Conservation (phyloP, 2,797 vertebrate genomes). For the Sorex maritimensis region DNA sequence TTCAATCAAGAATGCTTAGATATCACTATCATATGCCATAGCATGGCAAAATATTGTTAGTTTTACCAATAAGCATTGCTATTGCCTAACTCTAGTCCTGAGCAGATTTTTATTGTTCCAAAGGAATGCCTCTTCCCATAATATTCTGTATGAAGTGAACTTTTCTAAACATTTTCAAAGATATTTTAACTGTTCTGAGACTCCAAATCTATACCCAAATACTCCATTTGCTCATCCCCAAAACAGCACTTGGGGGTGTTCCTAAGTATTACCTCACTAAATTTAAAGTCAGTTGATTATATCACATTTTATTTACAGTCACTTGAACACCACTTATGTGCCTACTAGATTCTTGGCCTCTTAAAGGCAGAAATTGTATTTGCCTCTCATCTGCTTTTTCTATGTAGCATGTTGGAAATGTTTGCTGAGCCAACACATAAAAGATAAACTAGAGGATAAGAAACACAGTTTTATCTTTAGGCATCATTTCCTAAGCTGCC, state of each 20-base stretch:
- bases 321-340: background rate
- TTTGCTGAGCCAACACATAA: slow-evolving; percentile 39
- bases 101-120: background rate
- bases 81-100: background rate
- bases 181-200: background rate
- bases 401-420: slow-evolving; percentile 30
- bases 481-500: background rate
- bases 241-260: background rate
- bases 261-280: background rate
- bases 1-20: background rate
- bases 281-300: background rate
- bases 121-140: background rate
- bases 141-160: too few relatives aligned
- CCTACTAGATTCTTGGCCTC: background rate
- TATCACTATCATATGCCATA: background rate
- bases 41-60: background rate
- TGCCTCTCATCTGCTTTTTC: background rate
- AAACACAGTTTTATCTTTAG: slow-evolving; percentile 16
- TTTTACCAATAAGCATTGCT: background rate
- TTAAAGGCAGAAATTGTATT: background rate
- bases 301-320: slow-evolving; percentile 14
- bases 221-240: background rate
- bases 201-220: background rate
- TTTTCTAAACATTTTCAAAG: background rate
- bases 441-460: background rate